These are phyloP conservation scores for Pseudococcus jackbeardsleyi DNA, from an alignment of 2,888 invertebrate species.

Conservation along the genomic window DNA sequence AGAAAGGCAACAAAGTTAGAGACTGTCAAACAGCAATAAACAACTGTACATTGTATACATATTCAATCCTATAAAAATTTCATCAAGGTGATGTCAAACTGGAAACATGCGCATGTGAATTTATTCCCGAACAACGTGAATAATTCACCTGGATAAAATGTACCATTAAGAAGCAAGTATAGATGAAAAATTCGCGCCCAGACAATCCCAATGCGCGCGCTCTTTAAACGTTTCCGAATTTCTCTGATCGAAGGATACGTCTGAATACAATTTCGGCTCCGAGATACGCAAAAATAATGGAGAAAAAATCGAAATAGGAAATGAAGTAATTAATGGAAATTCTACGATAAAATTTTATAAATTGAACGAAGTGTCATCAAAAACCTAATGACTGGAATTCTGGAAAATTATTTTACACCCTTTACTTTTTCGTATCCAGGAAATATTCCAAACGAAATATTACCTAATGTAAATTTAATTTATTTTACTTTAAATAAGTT, in stretches of 20 bases:
- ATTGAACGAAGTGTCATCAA: not conserved
- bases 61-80: not conserved
- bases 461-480: not conserved
- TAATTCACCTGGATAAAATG: conserved; percentile 40
- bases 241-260: not conserved
- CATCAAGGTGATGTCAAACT: not conserved
- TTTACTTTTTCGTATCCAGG: not conserved
- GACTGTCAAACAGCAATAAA: not conserved
- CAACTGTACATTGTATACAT: not conserved
- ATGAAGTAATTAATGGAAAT: not conserved
- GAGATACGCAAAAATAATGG: not conserved
- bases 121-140: conserved; percentile 6
- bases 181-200: conserved; percentile 33
- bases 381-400: too few relatives aligned
- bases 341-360: not conserved
- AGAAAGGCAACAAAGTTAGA: not conserved
- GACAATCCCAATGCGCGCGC: conserved; percentile 4
- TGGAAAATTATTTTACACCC: not conserved
- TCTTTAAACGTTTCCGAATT: not conserved
- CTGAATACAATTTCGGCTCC: not conserved
- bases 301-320: not conserved
- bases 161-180: not conserved
- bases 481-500: not conserved
- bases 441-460: not conserved
- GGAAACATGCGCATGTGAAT: conserved; percentile 20